Conservation (phyloP, 2,797 vertebrate genomes). For the Microctenopoma stevenorrisi region DNA sequence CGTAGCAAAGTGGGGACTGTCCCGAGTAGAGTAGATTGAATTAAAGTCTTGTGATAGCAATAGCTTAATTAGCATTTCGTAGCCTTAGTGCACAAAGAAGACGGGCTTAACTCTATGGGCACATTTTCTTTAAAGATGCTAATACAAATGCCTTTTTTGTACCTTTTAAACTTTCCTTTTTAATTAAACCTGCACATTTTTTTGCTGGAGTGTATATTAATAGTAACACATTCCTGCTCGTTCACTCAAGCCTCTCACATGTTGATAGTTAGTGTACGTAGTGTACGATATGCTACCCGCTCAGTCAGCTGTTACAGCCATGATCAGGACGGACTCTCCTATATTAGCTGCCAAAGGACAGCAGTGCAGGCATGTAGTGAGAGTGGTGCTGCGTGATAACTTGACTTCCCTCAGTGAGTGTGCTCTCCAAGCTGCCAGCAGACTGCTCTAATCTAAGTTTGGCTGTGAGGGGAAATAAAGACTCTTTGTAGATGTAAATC, state of each 20-base stretch:
- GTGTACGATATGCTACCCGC: conserved; percentile 23
- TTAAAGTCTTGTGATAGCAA: no score
- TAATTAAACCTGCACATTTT: no score
- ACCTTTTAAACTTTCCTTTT: no score
- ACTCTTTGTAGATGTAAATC: conserved; percentile 8
- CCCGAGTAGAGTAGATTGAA: no score
- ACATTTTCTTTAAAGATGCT: no score
- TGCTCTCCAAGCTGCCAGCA: conserved; percentile 45
- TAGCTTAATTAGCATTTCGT: no score
- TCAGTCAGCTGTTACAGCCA: conserved; percentile 57
- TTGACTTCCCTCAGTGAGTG: conserved; percentile 65
- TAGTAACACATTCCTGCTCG: not conserved
- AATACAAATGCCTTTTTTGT: no score
- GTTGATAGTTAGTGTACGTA: conserved; percentile 22
- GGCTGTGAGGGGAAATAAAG: conserved; percentile 35
- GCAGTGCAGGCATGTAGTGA: conserved; percentile 40
- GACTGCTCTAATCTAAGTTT: conserved; percentile 46
- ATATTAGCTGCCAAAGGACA: conserved; percentile 65
- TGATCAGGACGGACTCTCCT: conserved; percentile 38
- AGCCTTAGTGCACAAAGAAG: no score
- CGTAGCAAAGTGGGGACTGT: no score
- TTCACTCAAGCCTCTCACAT: conserved; percentile 8
- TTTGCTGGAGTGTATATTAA: not conserved
- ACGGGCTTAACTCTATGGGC: no score
- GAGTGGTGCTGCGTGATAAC: conserved; percentile 72